Base-by-base conservation (phyloP, 2,113 vertebrate genomes). In the Micronycteris hirsuta region DNA sequence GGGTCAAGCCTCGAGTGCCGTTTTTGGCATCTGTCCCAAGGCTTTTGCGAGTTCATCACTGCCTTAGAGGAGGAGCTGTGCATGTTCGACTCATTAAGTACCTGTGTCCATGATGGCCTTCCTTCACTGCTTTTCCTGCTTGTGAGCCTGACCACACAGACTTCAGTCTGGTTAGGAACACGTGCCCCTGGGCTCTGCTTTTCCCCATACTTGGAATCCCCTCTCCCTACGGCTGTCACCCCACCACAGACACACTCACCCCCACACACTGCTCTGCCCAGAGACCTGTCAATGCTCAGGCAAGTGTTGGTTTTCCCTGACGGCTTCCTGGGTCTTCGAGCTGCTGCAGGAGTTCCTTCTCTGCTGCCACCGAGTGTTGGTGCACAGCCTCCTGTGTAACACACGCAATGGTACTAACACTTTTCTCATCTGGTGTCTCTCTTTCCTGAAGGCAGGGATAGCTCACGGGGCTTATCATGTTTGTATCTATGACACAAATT, bases 171-270 rank as follows among this genome's bases (percentile, higher is more conserved):
- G 33, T 65, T 17, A 8, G 43, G 3, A 38, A 26, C 5, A 3
- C 0, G 17, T 2, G 7, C 3, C 12, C n/a, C 14, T 31, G 28
- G 24, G 13, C n/a, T n/a, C 54, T 10, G 8, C 1, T 2, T 91
- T 43, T 63, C 28, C 15, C 33, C 1, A 0, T 36, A 5, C 28
- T 26, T 58, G 56, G 11, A 54, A 58, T 26, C 11, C 12, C 7
- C 10, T 43, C 12, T 41, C 16, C 1, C 70, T 5, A 1, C 8
- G 4, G 1, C 5, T 17, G 2, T 43, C 24, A 3, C 22, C 19
- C 3, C 20, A 28, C 10, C 61, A 31, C 17, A 14, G 12, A 22
- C 36, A n/a, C 16, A 10, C 5, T 26, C n/a, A 5, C 17, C 6
- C 28, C 49, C 11, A 8, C 31, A 33, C 10, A 7, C 13, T 12